Evolutionary conservation across 53 echinoderm and acorn worm genomes (phyloP).

Genomic region (Patiria pectinifera): DNA sequence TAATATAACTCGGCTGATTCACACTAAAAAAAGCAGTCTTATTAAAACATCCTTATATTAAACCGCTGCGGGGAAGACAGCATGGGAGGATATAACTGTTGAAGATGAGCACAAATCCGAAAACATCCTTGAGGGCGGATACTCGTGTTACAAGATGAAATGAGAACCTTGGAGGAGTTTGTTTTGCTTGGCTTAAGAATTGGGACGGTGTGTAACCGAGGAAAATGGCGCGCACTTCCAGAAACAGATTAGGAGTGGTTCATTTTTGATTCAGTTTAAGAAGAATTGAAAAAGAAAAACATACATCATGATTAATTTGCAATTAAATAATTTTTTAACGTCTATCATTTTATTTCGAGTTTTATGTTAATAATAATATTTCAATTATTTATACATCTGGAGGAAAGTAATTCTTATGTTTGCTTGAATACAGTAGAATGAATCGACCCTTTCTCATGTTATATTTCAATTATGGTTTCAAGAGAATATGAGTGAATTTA

Average conservation of each 20-base stretch:
- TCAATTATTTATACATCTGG: no score
- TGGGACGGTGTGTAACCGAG: not conserved
- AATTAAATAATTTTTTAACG: not conserved
- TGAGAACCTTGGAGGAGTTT: not conserved
- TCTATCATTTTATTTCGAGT: no score
- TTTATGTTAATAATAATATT: no score
- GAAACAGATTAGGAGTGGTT: not conserved
- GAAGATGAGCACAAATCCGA: not conserved
- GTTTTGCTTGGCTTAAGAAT: not conserved
- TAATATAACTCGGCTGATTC: not conserved
- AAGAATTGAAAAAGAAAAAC: not conserved
- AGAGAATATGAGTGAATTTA: no score
- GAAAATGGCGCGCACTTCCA: not conserved
- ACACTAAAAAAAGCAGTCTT: not conserved
- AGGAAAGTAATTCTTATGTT: no score
- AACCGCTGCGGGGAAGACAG: not conserved
- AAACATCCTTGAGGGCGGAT: not conserved
- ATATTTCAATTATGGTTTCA: no score
- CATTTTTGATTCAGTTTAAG: not conserved
- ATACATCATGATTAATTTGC: not conserved
- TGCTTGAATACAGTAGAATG: no score
- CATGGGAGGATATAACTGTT: not conserved
- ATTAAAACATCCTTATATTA: not conserved
- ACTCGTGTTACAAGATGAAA: not conserved
- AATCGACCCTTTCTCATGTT: no score